A percentile compares a stretch with the other conserved stretches of the same genome.
These are phyloP conservation scores for Mythimna impura DNA, from an alignment of 2,888 invertebrate species.

Conservation along the genomic window DNA sequence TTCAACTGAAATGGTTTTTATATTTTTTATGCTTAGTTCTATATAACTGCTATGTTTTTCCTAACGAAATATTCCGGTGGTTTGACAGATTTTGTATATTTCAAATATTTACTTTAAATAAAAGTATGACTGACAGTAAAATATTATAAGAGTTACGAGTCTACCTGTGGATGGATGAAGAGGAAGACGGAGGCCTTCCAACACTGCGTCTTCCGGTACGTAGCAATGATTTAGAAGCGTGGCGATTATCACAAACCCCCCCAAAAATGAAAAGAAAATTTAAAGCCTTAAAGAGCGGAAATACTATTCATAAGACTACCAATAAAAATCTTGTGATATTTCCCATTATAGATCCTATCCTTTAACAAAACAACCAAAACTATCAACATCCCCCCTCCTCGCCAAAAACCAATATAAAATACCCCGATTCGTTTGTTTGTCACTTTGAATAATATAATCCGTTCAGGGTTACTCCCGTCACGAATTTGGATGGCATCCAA, in stretches of 20 bases:
- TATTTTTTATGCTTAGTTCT: neutral
- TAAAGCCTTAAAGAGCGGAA: neutral
- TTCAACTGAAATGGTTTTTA: neutral
- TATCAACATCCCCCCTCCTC: conserved; percentile 34
- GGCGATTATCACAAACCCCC: too few relatives aligned
- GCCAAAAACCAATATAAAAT: conserved; percentile 58
- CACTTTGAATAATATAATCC: conserved; percentile 75
- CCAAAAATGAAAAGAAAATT: too few relatives aligned
- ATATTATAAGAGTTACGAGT: too few relatives aligned
- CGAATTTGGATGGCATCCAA: conserved; percentile 73
- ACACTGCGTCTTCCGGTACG: too few relatives aligned
- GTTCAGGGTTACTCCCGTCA: conserved; percentile 60
- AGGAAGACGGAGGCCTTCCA: too few relatives aligned
- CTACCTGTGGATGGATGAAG: too few relatives aligned
- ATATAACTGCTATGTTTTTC: too few relatives aligned
- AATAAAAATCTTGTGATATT: neutral
- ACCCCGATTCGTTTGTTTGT: conserved; percentile 66
- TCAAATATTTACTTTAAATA: too few relatives aligned
- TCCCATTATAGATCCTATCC: neutral
- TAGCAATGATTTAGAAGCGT: too few relatives aligned
- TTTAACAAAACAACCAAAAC: conserved; percentile 35
- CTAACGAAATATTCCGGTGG: too few relatives aligned
- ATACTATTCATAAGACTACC: neutral
- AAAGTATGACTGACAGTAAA: too few relatives aligned
- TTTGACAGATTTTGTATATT: too few relatives aligned